Base-by-base conservation (phyloP, 2,113 vertebrate genomes). In the Lasiurus borealis region DNA sequence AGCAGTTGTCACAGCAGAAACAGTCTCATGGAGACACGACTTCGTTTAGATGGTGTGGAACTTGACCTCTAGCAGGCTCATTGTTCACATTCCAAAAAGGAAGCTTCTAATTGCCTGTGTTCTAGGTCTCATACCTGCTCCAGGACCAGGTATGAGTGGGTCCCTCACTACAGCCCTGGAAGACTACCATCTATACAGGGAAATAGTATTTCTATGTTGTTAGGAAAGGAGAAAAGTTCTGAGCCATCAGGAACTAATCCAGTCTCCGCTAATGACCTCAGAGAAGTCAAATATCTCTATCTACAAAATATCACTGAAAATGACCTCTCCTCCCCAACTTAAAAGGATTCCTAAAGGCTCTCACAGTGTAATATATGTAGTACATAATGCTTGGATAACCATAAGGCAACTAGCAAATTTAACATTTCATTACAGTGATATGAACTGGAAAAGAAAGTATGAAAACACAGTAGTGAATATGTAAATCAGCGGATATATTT, bases 281-380 rank as follows among this genome's bases (percentile, higher is more conserved):
- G 64, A 3, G 18, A 94, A 92, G 15, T 40, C 40, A 94, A 94
- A 52, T 69, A 69, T 80, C 40, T 88, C 44, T 34, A 15, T 87
- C 85, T 81, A 69, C 71, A 34, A 90, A 90, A 71, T 23, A 40
- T 71, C 50, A 21, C 44, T 12, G 44, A 92, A 78, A 86, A 52
- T 15, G 18, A 44, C 23, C 23, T 9, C 64, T 75, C 44, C 15
- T 21, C 16, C 36, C 21, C 68, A 59, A 73, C 0, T 64, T 31
- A 93, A 86, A 93, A 46, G 57, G 29, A 78, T 90, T 68, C 40
- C 76, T 83, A 82, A 86, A 88, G 81, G 68, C 31, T 48, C 50
- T 18, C 46, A 81, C 6, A 21, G 66, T 31, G 25, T 8, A 69
- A 11, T 46, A 36, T 19, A 23, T 5, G 16, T 0, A 54, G 31